A percentile compares a stretch with the other conserved stretches of the same genome.
Conservation (phyloP, 2,797 vertebrate genomes). For the Buphagus erythrorhynchus region DNA sequence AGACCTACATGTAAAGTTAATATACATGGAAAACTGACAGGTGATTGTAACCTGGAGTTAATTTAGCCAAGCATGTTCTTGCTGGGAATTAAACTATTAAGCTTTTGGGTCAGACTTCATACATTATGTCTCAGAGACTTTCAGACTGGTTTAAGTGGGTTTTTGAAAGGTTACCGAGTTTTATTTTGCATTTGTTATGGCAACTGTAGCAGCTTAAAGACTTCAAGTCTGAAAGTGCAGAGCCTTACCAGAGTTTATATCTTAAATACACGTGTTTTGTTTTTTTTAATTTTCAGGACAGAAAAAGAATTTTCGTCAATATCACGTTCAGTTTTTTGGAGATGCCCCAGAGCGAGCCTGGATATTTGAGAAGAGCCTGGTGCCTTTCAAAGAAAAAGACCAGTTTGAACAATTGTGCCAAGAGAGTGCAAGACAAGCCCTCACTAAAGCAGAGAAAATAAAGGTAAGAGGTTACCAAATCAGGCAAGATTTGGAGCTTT, state of each 20-base stretch:
- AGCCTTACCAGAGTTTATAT: not conserved
- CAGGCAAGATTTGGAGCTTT: not conserved
- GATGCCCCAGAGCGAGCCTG: constrained; percentile 95
- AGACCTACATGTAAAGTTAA: not conserved
- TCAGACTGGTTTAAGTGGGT: not conserved
- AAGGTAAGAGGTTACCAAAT: constrained; percentile 80
- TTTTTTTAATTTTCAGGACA: constrained; percentile 74
- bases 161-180: not conserved
- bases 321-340: constrained; percentile 97
- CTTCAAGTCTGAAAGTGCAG: not conserved
- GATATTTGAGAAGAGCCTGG: constrained; percentile 94
- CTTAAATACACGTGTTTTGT: not conserved
- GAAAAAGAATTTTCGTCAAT: constrained; percentile 84
- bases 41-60: not conserved
- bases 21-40: not conserved
- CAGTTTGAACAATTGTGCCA: constrained; percentile 91
- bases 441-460: constrained; percentile 82
- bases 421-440: constrained; percentile 83
- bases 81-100: not conserved
- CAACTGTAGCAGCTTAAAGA: not conserved
- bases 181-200: not conserved
- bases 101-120: not conserved
- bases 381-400: constrained; percentile 87
- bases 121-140: not conserved
- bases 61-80: not conserved